Conservation (phyloP, 2,888 invertebrate species). For the Drosophila gaucha region DNA sequence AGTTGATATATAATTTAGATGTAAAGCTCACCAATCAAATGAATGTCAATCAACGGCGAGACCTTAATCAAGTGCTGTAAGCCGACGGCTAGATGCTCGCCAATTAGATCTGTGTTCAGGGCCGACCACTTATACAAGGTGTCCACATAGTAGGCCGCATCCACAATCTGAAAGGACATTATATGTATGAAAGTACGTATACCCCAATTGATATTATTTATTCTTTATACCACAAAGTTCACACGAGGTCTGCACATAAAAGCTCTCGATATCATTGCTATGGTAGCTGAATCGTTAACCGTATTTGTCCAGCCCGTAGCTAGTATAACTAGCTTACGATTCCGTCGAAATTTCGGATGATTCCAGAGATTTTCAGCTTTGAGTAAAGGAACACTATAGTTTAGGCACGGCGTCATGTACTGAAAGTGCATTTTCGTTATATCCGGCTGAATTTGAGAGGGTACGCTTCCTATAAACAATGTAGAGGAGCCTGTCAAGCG, state of each 20-base stretch:
- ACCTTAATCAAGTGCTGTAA: slow-evolving; percentile 67
- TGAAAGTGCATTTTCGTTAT: slow-evolving; percentile 79
- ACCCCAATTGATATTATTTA: slow-evolving; percentile 1
- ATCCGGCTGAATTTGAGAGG: slow-evolving; percentile 74
- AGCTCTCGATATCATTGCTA: slow-evolving; percentile 74
- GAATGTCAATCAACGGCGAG: slow-evolving; percentile 76
- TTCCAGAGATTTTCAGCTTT: slow-evolving; percentile 76
- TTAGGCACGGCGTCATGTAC: slow-evolving; percentile 75
- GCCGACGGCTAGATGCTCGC: slow-evolving; percentile 73
- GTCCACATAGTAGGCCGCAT: slow-evolving; percentile 78
- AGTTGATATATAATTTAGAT: not conserved
- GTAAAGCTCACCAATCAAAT: slow-evolving; percentile 70
- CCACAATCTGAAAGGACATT: slow-evolving; percentile 68
- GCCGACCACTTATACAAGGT: slow-evolving; percentile 83
- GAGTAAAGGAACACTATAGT: slow-evolving; percentile 76
- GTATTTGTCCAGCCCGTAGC: slow-evolving; percentile 84
- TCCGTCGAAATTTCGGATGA: slow-evolving; percentile 71
- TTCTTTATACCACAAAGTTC: slow-evolving; percentile 80
- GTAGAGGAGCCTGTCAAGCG: slow-evolving; percentile 71
- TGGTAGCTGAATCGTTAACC: slow-evolving; percentile 67
- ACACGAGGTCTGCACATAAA: slow-evolving; percentile 80
- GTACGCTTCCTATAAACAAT: slow-evolving; percentile 58
- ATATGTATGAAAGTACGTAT: no score
- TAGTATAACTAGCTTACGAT: slow-evolving; percentile 77
- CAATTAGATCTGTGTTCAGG: slow-evolving; percentile 82